Base-by-base conservation (phyloP, 1,140 invertebrate species). In the Chironomus tepperi region DNA sequence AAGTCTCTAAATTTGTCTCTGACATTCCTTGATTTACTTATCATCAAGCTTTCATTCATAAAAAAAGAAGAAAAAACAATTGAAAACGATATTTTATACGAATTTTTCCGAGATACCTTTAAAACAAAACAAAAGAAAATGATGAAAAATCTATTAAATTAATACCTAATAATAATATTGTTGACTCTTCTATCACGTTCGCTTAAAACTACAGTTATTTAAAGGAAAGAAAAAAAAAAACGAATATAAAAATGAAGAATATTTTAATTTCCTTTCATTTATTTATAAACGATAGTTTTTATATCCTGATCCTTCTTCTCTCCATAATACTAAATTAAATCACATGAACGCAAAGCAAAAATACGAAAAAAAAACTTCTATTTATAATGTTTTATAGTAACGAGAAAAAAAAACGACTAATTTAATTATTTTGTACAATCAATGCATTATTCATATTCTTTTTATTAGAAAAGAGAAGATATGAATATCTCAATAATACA, bases 61-160 rank as follows among this genome's bases (percentile, higher is more conserved):
- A 34, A 34, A 34, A 2, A 34, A 2, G 24, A 34, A 34, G n/a
- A 57, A 57, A 57, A 57, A 12, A 57, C 15, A 47, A 47, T 47
- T 12, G 43, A n/a, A 57, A 57, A 57, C 12, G n/a, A 12, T 57
- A 57, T 57, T 57, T 57, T 57, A 57, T 57, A 57, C 47, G 47
- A 57, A 57, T 57, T 57, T 57, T 57, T n/a, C 47, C 47, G 47
- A 57, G 47, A 57, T 57, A 57, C 47, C 47, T 57, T 57, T n/a
- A 15, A 15, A 57, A 57, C n/a, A n/a, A 57, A 57, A 57, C 12
- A 57, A n/a, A 57, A 57, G 7, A 15, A 57, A 57, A 57, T 15
- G 47, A n/a, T 57, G 47, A n/a, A n/a, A 57, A 57, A 57, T 57
- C 10, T 34, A 34, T 34, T 34, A 34, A 34, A 1, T 34, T 5